A percentile compares a stretch with the other conserved stretches of the same genome.
These are phyloP conservation scores for Panthera uncia DNA, from an alignment of 2,113 vertebrate species.

Conservation along the genomic window DNA sequence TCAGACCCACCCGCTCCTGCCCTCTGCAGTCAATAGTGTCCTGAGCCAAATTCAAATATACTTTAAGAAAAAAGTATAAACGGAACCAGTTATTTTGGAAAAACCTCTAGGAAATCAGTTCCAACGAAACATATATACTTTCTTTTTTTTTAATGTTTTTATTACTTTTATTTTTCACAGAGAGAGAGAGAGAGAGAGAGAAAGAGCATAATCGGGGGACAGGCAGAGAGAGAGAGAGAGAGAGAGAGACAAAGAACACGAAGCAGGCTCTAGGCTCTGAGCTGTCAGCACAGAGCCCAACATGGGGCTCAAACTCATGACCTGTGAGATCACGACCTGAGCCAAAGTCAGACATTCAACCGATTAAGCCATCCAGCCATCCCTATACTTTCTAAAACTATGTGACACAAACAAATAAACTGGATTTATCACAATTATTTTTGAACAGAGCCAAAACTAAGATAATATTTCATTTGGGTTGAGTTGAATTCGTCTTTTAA, in stretches of 20 bases:
- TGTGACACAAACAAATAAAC: not conserved
- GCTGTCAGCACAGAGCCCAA: too few species aligned
- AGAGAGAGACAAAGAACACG: too few species aligned
- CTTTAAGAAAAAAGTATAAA: not conserved
- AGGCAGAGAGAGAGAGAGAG: too few species aligned
- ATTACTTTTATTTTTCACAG: too few species aligned
- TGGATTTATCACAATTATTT: constrained; percentile 45
- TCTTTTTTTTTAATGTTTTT: not conserved
- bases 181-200: too few species aligned
- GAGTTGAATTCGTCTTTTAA: constrained; percentile 10
- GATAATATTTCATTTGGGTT: constrained; percentile 33
- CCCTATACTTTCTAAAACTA: constrained; percentile 31
- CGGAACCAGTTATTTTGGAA: constrained; percentile 30
- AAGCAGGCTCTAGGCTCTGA: too few species aligned
- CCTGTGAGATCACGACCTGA: too few species aligned
- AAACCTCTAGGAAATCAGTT: not conserved
- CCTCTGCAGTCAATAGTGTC: not conserved
- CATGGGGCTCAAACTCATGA: too few species aligned
- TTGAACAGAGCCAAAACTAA: constrained; percentile 15
- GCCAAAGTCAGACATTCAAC: too few species aligned
- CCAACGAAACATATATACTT: not conserved
- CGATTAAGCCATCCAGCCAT: too few species aligned
- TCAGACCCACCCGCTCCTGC: not conserved
- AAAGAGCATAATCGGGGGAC: too few species aligned
- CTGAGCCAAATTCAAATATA: not conserved